Percentiles rank a stretch among this genome's conserved stretches.
Conservation (phyloP, 2,797 vertebrate genomes). For the Yasuhikotakia modesta region DNA sequence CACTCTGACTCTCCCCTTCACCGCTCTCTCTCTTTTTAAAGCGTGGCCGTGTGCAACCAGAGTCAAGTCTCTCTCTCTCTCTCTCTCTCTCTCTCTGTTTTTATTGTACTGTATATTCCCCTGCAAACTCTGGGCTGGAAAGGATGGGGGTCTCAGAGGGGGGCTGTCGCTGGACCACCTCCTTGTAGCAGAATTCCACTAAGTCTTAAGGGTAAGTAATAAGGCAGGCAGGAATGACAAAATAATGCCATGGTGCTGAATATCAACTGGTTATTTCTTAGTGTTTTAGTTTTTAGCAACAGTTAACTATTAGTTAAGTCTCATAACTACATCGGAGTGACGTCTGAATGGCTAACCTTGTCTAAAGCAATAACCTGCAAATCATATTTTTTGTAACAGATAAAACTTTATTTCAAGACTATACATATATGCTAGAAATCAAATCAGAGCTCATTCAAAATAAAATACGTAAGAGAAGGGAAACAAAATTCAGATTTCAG, state of each 20-base stretch:
- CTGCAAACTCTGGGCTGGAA: conserved; percentile 49
- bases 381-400: no score
- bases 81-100: conserved; percentile 58
- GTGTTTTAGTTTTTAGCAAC: no score
- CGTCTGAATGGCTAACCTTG: no score
- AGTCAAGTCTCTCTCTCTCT: conserved; percentile 74
- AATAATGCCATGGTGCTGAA: neutral
- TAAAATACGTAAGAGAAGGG: no score
- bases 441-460: no score
- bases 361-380: no score
- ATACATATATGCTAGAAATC: no score
- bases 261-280: no score
- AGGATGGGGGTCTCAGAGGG: conserved; percentile 60
- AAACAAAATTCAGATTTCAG: neutral
- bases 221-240: neutral
- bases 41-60: conserved; percentile 60
- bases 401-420: no score
- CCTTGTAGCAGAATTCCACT: conserved; percentile 63
- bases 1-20: conserved; percentile 65
- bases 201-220: neutral
- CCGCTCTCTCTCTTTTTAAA: conserved; percentile 68
- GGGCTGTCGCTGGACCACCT: conserved; percentile 80
- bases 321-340: no score
- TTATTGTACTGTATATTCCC: conserved; percentile 47
- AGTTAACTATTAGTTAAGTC: no score